Percentiles rank a stretch among this genome's conserved stretches.
phyloP scores from a whole-genome alignment of 2,113 vertebrate genomes.

The Notothenia coriiceps region DNA sequence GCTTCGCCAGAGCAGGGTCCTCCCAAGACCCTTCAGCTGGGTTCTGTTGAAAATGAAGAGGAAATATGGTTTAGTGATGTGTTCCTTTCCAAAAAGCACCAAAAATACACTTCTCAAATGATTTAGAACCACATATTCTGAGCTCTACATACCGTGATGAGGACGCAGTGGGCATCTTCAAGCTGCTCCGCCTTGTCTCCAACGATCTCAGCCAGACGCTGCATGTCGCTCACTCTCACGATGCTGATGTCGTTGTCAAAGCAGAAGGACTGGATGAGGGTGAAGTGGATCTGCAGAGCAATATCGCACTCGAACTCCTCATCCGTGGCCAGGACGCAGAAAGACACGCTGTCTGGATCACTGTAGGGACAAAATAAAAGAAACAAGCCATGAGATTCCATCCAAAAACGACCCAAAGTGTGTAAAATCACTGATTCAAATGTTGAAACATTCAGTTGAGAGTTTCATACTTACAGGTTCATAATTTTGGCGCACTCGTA shows the following conservation, averaged over 20 bases:
- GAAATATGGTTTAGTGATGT: background rate
- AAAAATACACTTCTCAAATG: rapidly evolving
- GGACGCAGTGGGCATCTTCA: constrained; percentile 85
- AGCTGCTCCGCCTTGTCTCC: constrained; percentile 73
- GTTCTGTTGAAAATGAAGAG: constrained; percentile 70
- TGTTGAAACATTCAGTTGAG: too few relatives aligned
- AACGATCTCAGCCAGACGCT: constrained; percentile 80
- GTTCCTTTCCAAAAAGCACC: background rate
- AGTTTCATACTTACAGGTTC: constrained; percentile 92
- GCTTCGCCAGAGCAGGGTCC: constrained; percentile 86
- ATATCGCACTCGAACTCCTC: constrained; percentile 79
- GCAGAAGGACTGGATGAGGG: constrained; percentile 88
- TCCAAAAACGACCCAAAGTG: background rate
- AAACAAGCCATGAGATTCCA: constrained; percentile 15
- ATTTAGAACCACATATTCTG: rapidly evolving
- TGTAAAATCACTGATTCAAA: rapidly evolving
- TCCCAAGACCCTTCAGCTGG: constrained; percentile 83
- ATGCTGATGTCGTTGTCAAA: constrained; percentile 88
- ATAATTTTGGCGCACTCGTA: constrained; percentile 97
- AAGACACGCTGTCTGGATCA: constrained; percentile 83
- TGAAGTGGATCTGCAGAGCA: constrained; percentile 87
- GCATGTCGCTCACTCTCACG: constrained; percentile 82
- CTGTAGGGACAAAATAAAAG: constrained; percentile 37
- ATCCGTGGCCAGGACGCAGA: constrained; percentile 82
- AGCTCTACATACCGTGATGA: constrained; percentile 83